Conservation (phyloP, 1,140 invertebrate species). For the Aphelinus certus region DNA sequence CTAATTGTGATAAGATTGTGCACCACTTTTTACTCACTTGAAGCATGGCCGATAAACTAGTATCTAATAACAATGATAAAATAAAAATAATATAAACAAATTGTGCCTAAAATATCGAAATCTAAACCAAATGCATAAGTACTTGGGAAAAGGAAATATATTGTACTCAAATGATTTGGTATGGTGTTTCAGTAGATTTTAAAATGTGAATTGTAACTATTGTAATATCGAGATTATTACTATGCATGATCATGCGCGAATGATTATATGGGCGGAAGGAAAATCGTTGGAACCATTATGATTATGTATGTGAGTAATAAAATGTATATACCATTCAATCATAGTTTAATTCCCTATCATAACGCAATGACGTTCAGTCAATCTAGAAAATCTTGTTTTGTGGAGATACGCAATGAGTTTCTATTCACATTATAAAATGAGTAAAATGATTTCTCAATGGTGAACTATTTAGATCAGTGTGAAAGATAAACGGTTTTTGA, state of each 20-base stretch:
- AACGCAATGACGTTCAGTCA: too few relatives aligned
- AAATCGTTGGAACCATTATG: slow-evolving; percentile 20
- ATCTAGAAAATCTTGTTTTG: too few relatives aligned
- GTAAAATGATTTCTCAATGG: too few relatives aligned
- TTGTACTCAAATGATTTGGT: slow-evolving; percentile 18
- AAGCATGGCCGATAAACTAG: slow-evolving; percentile 23
- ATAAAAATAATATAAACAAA: slow-evolving; percentile 46
- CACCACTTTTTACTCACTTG: too few relatives aligned
- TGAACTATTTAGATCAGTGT: too few relatives aligned
- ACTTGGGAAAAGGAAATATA: slow-evolving; percentile 9
- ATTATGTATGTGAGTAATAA: slow-evolving; percentile 31
- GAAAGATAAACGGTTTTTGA: too few relatives aligned
- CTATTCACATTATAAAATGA: too few relatives aligned
- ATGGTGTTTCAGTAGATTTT: slow-evolving; percentile 20
- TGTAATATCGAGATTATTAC: slow-evolving; percentile 29
- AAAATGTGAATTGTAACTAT: slow-evolving; percentile 15
- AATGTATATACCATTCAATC: slow-evolving; percentile 36
- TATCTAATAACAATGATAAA: slow-evolving; percentile 35
- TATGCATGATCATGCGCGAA: slow-evolving; percentile 16
- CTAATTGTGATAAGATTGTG: too few relatives aligned
- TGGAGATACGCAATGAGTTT: too few relatives aligned
- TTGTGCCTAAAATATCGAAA: slow-evolving; percentile 48
- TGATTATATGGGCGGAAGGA: background rate
- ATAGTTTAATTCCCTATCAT: background rate
- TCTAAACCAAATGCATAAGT: slow-evolving; percentile 34